Percentiles rank a stretch among this genome's conserved stretches.
Conservation (phyloP, 2,113 vertebrate genomes). For the Hemiscyllium ocellatum region DNA sequence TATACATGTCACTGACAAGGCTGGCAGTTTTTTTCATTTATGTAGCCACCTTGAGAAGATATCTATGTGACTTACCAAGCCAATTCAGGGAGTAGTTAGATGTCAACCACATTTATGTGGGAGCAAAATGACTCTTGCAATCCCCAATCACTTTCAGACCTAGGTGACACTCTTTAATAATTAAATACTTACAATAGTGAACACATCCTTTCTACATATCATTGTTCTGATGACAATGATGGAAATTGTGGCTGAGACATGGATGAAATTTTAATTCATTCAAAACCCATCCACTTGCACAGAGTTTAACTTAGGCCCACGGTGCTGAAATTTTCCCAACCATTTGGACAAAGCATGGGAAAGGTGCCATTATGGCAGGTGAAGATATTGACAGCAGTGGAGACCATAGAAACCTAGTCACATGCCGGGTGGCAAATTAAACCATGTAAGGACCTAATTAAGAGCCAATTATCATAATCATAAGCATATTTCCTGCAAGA, state of each 20-base stretch:
- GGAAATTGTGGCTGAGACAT: not conserved
- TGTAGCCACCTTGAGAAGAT: not conserved
- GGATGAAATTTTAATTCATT: not conserved
- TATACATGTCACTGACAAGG: not conserved
- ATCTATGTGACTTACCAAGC: not conserved
- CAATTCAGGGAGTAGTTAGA: not conserved
- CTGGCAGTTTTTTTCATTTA: not conserved
- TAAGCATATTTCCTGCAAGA: too few species aligned
- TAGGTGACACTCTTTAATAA: not conserved
- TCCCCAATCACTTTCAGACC: not conserved
- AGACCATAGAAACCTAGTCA: not conserved
- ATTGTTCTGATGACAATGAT: not conserved
- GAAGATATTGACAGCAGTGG: not conserved
- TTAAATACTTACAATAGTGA: not conserved
- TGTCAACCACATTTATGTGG: not conserved
- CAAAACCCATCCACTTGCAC: not conserved
- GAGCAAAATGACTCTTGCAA: not conserved
- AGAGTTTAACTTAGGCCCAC: not conserved
- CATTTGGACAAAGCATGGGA: not conserved
- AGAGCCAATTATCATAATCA: too few species aligned
- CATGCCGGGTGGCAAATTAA: too few species aligned
- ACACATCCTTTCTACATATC: not conserved
- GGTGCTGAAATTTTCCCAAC: not conserved
- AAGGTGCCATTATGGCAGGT: not conserved
- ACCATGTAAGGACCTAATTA: too few species aligned